phyloP scores from a whole-genome alignment of 37 sponge, comb jelly and placozoan species.

The Aphrocallistes beatrix region DNA sequence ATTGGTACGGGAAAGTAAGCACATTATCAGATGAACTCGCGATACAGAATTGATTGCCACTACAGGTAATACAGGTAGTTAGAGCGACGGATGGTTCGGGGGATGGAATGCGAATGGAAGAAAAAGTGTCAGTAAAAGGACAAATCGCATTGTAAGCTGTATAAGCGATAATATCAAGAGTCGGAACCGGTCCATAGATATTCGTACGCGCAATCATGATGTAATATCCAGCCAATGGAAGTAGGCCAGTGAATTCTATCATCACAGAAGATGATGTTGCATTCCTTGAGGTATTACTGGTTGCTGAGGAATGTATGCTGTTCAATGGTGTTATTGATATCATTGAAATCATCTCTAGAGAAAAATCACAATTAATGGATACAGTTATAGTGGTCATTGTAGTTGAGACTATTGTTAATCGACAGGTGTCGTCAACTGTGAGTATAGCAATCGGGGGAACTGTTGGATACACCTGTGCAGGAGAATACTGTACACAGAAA shows the following conservation, averaged over 20 bases:
- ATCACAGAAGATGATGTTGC: background rate
- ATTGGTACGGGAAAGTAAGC: background rate
- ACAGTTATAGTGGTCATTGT: background rate
- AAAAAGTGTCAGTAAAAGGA: background rate
- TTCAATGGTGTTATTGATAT: background rate
- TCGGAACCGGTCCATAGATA: background rate
- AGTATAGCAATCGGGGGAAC: background rate
- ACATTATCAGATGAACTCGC: background rate
- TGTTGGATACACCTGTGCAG: background rate
- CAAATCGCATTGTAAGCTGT: background rate
- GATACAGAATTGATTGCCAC: background rate
- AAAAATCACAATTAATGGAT: background rate
- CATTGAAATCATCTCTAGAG: background rate
- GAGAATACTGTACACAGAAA: background rate
- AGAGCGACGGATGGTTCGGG: background rate
- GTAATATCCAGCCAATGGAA: background rate
- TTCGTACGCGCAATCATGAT: background rate
- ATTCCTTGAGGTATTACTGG: background rate
- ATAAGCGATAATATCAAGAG: background rate
- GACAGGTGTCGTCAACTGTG: conserved; percentile 1
- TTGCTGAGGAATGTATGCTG: background rate
- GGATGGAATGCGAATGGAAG: too few relatives aligned
- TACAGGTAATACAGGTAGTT: background rate
- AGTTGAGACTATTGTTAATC: background rate
- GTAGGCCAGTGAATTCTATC: background rate